Base-by-base conservation (phyloP, 1,140 invertebrate species). In the Trachymyrmex cornetzi region DNA sequence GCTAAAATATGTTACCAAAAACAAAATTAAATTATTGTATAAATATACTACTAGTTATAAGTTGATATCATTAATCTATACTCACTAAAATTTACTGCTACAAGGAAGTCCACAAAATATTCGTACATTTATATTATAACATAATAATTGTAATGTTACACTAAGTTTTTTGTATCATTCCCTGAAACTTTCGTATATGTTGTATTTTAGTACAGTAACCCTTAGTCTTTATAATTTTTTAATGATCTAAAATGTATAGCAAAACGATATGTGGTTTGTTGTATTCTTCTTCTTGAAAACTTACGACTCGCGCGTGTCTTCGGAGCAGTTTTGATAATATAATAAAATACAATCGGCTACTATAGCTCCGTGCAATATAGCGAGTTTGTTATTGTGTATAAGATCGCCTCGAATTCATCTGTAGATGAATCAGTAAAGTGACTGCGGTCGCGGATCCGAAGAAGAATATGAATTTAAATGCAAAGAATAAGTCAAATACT, bases 251-350 rank as follows among this genome's bases (percentile, higher is more conserved):
- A 92, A 88, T 89, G 90, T 91, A 92, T 93, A 93, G 91, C 89
- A 90, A 69, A 69, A 50, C 66, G 22, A 91, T 91, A 90, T 90
- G 92, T 89, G 88, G 94, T 94, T 94, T 94, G 94, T 95, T 95
- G 94, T 95, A 95, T 94, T 95, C 94, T 95, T 92, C 88, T 91
- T 94, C 92, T 92, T 90, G 87, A 92, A 93, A 93, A 93, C 75
- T 84, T 80, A 91, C 57, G 64, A 86, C 89, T 91, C 89, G 91
- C 87, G 87, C 87, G 90, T 85, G 88, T 87, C 75, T 91, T 88
- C 89, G 90, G 89, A 91, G 87, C 90, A 90, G 77, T 89, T 88
- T 92, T 86, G 88, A 88, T 86, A 89, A 88, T 55, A 82, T 89
- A 88, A 90, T 77, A 80, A 91, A 90, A 85, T 85, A 85, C 71